These are phyloP conservation scores for Baryphthengus martii DNA, from an alignment of 2,113 vertebrate species.

Conservation along the genomic window DNA sequence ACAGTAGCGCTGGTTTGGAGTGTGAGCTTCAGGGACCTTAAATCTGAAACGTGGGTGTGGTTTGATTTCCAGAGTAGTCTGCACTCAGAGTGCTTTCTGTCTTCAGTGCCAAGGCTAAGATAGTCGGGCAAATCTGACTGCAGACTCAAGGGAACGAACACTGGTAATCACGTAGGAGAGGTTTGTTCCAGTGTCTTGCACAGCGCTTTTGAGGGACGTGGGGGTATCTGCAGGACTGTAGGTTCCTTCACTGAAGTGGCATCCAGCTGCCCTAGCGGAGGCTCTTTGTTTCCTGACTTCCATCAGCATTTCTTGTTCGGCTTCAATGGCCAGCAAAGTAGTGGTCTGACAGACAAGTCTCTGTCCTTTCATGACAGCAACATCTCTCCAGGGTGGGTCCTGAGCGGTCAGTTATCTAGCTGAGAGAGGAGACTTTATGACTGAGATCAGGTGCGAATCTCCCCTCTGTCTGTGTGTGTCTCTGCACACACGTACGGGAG, in stretches of 20 bases:
- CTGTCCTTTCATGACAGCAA: background rate
- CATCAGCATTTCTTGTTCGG: background rate
- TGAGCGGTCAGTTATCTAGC: background rate
- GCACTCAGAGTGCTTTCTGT: background rate
- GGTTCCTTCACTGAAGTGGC: background rate
- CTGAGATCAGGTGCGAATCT: background rate
- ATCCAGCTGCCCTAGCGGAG: background rate
- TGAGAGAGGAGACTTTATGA: background rate
- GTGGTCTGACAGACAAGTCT: background rate
- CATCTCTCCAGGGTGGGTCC: background rate
- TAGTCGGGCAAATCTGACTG: background rate
- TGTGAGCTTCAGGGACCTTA: background rate
- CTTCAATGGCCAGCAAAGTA: background rate
- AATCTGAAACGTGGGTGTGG: background rate
- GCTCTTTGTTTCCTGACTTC: background rate
- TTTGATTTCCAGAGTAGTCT: background rate
- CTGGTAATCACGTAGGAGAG: background rate
- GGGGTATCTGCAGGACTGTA: background rate
- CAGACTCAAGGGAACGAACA: background rate
- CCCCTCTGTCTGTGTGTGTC: background rate
- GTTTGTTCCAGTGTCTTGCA: background rate
- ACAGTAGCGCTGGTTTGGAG: background rate
- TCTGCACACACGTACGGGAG: accelerated
- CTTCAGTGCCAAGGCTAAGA: background rate
- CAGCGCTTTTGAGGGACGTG: background rate